Base-by-base conservation (phyloP, 2,888 invertebrate genomes). In the Vanessa cardui region DNA sequence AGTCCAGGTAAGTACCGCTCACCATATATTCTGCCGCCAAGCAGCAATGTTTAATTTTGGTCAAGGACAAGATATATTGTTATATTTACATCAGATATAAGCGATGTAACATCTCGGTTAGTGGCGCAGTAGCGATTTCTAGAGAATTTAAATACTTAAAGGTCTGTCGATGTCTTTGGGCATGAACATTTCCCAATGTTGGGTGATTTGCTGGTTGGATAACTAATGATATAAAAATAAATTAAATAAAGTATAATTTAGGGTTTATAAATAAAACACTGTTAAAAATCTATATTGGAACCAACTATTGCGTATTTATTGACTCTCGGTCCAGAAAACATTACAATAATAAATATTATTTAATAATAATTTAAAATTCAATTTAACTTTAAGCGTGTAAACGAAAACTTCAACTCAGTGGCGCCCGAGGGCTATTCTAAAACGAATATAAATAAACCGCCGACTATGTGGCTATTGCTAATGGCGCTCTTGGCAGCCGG, bases 241-340 rank as follows among this genome's bases (percentile, higher is more conserved):
- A 26, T 3, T 26, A 26, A 26, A 26, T 2, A 26, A 26, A 26
- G 26, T 26, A 26, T 20, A 9, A 1, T 49, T 18, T 2, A 9
- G 18, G 49, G 65, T 33, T 50, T 50, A 67, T 66, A 73, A 72
- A 83, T 88, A 81, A 86, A 79, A 86, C 85, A 82, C 83, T 72
- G 47, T n/a, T 49, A 64, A 72, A 79, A 81, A 85, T 76, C 84
- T 87, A 88, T 86, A 86, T 89, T 90, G 88, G 89, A 93, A 93
- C 89, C 88, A 90, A 91, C 93, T 93, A 93, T 92, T 92, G 93
- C 91, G 88, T 91, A 92, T 93, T 93, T 93, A 93, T 92, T 93
- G 93, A 93, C 92, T 88, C 80, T 83, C 83, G 87, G 90, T 91
- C 89, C 87, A 87, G 85, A 87, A 88, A 89, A 88, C 85, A 83